These are phyloP conservation scores for Enteromius mattozi DNA, from an alignment of 2,797 vertebrate species.

Conservation along the genomic window DNA sequence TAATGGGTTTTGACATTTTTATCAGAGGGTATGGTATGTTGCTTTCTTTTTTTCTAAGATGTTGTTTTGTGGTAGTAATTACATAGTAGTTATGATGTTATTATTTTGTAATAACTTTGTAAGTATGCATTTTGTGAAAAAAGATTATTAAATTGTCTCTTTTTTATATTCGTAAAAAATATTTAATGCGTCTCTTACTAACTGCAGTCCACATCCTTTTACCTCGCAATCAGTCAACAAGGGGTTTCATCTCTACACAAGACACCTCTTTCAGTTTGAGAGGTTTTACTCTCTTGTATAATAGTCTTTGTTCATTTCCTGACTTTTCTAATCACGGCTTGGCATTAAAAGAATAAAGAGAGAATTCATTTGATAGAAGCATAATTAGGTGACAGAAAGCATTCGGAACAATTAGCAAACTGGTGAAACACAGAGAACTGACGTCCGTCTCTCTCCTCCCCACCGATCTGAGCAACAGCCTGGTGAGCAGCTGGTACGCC, in stretches of 20 bases:
- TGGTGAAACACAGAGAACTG: slow-evolving; percentile 55
- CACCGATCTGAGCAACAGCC: slow-evolving; percentile 52
- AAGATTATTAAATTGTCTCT: not conserved
- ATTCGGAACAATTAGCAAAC: slow-evolving; percentile 57
- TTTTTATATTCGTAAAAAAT: not conserved
- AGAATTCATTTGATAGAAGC: slow-evolving; percentile 53
- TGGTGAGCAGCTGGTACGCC: slow-evolving; percentile 55
- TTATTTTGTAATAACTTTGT: not conserved
- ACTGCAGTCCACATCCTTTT: not conserved
- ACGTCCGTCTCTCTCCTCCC: slow-evolving; percentile 40
- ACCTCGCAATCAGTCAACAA: not conserved
- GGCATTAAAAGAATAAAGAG: slow-evolving; percentile 30
- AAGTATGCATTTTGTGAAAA: not conserved
- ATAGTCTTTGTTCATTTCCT: slow-evolving; percentile 25
- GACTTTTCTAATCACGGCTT: slow-evolving; percentile 10
- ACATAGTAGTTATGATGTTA: not conserved
- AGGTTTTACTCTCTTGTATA: slow-evolving; percentile 17
- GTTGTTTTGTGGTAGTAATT: not conserved
- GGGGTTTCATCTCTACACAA: not conserved
- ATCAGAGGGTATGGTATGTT: not conserved
- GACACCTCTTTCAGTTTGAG: slow-evolving; percentile 2
- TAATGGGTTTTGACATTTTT: not conserved
- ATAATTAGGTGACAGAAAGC: slow-evolving; percentile 57
- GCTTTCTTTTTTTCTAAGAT: not conserved
- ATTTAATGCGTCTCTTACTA: not conserved